phyloP scores from a whole-genome alignment of 2,888 invertebrate species.

The Nymphalis c-album region DNA sequence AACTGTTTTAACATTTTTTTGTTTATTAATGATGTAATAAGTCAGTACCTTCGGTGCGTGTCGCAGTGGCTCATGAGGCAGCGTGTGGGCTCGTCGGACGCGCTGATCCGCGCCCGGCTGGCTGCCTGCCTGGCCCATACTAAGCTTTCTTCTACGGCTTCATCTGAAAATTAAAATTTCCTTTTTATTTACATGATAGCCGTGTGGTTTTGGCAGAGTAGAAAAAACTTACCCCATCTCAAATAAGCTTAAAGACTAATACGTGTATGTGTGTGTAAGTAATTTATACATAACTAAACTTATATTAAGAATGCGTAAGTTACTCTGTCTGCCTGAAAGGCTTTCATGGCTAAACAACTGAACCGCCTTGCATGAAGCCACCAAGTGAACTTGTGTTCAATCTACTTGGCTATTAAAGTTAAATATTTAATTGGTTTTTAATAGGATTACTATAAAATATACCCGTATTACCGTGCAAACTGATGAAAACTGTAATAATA shows the following conservation, averaged over 20 bases:
- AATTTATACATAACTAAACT: too few species aligned
- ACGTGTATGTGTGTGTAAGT: too few species aligned
- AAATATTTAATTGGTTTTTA: background rate
- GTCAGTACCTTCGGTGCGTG: constrained; percentile 68
- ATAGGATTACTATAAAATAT: background rate
- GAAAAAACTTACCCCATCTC: too few species aligned
- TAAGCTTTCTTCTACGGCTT: constrained; percentile 39
- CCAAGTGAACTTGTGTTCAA: too few species aligned
- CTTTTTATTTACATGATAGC: background rate
- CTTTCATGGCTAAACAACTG: too few species aligned
- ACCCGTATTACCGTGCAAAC: background rate
- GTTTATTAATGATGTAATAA: background rate
- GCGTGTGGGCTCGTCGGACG: constrained; percentile 63
- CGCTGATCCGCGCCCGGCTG: constrained; percentile 62
- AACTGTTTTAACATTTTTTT: too few species aligned
- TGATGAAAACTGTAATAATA: background rate
- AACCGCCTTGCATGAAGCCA: too few species aligned
- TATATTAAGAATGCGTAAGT: too few species aligned
- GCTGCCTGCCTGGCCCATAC: constrained; percentile 78
- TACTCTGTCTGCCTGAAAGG: too few species aligned
- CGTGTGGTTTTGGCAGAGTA: too few species aligned
- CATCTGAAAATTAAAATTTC: constrained; percentile 54
- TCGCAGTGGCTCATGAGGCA: constrained; percentile 71
- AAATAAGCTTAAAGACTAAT: too few species aligned
- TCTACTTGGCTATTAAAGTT: background rate